Evolutionary conservation across 1,140 invertebrate species (phyloP), one percentile per base, ranked within the genome.

Genomic region (Halesus radiatus): DNA sequence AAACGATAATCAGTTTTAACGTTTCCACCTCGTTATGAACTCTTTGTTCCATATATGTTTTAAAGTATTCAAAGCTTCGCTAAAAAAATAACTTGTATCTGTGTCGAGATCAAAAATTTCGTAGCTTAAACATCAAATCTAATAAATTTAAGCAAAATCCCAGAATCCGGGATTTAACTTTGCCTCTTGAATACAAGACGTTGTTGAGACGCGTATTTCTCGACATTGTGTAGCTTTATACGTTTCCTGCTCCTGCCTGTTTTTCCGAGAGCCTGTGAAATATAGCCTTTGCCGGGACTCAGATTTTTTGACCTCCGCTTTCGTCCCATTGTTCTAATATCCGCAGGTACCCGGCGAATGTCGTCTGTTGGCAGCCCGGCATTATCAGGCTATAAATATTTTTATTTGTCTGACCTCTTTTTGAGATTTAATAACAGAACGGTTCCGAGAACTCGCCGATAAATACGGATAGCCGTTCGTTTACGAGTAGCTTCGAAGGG

Each of bases 191-290:
- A 56, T 56, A 18, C 54, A 7, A 45, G 37, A 45, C 37, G 8
- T 45, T 45, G 8, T 56, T 3, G n/a, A 54, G 13, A 4, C 20
- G 54, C 37, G 10, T 56, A 18, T 22, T 56, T 56, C 54, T 10
- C n/a, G 20, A 56, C 54, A 56, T 56, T 56, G n/a, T 56, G 74
- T 77, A 62, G 32, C 60, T 60, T 60, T 45, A 45, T 22, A 60
- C 37, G 7, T 45, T 45, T 45, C 37, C 37, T 45, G 20, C 23
- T 26, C 50, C 52, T 78, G 54, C 52, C 50, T 58, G 62, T 78
- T 78, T 78, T 70, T 78, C 22, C 20, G 56, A 53, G 18, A 64
- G 45, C 37, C 50, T 18, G 64, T 78, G 64, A 78, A 70, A 70
- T 70, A 78, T 78, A 68, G 62, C 76, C 52, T 70, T 45, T 20